Conservation (phyloP, 2,797 vertebrate genomes). For the Pangasius macronema region DNA sequence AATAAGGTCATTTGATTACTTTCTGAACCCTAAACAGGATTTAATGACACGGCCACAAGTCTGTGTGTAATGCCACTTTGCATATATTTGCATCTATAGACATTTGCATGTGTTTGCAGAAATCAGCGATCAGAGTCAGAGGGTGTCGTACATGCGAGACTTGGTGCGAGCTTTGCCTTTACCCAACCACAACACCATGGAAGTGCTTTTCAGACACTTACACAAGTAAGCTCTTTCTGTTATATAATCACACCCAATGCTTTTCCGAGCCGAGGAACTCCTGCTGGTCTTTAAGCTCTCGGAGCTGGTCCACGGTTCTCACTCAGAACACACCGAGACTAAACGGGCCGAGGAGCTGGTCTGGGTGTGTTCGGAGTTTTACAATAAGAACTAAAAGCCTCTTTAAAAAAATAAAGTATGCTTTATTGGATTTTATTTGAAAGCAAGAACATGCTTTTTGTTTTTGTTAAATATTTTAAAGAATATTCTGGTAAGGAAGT, state of each 20-base stretch:
- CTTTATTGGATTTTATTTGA: neutral
- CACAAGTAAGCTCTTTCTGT: constrained; percentile 74
- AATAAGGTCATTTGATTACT: neutral
- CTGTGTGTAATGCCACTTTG: neutral
- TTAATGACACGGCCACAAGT: too few species aligned
- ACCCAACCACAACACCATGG: constrained; percentile 87
- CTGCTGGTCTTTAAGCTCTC: neutral
- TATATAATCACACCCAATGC: too few species aligned
- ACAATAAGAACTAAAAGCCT: neutral
- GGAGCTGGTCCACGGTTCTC: neutral
- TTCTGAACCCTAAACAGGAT: too few species aligned
- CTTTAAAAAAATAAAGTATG: neutral
- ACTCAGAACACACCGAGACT: neutral
- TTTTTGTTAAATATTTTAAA: neutral
- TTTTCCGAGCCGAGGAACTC: neutral
- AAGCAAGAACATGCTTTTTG: neutral
- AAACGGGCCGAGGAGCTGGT: neutral
- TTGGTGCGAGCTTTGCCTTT: constrained; percentile 81
- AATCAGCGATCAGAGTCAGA: constrained; percentile 73
- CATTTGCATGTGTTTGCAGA: constrained; percentile 68
- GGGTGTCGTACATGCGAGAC: constrained; percentile 78
- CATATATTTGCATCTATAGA: neutral
- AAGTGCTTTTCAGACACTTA: constrained; percentile 86
- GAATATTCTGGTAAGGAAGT: neutral
- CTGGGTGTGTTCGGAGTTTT: neutral